Percentiles rank a stretch among this genome's conserved stretches.
phyloP scores from a whole-genome alignment of 2,888 invertebrate genomes.

The Eupithecia dodoneata region DNA sequence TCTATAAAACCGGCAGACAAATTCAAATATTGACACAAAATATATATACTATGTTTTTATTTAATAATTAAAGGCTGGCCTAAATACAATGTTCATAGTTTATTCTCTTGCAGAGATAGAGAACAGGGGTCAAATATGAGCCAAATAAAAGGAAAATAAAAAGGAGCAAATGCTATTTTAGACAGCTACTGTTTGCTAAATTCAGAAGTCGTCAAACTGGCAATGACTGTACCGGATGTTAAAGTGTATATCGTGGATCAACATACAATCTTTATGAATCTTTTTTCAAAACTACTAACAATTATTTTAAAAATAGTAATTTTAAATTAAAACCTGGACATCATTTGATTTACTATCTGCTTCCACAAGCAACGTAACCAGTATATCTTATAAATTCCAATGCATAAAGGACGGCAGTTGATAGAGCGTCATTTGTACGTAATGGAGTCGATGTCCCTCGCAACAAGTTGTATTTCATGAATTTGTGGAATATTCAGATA shows the following conservation, averaged over 20 bases:
- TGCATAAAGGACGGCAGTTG: conserved; percentile 67
- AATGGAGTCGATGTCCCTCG: conserved; percentile 85
- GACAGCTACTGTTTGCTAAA: conserved; percentile 71
- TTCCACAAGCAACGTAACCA: not conserved
- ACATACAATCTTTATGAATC: not conserved
- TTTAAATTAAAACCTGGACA: not conserved
- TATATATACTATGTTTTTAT: not conserved
- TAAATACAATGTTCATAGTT: not conserved
- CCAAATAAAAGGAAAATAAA: not conserved
- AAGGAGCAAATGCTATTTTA: not conserved
- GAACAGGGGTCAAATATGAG: not conserved
- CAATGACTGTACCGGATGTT: conserved; percentile 72
- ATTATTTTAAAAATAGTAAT: not conserved
- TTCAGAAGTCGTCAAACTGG: conserved; percentile 81
- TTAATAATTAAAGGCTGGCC: no score
- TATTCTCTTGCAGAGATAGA: not conserved
- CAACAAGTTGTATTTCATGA: conserved; percentile 65
- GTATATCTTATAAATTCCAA: conserved; percentile 61
- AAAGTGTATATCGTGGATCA: conserved; percentile 45
- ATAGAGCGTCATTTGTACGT: conserved; percentile 87
- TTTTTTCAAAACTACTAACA: not conserved
- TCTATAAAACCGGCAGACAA: not conserved
- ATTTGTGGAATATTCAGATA: conserved; percentile 60
- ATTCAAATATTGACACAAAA: not conserved
- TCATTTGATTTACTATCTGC: not conserved